Conservation (phyloP, 2,797 vertebrate species). For the Gallinago solitaria region DNA sequence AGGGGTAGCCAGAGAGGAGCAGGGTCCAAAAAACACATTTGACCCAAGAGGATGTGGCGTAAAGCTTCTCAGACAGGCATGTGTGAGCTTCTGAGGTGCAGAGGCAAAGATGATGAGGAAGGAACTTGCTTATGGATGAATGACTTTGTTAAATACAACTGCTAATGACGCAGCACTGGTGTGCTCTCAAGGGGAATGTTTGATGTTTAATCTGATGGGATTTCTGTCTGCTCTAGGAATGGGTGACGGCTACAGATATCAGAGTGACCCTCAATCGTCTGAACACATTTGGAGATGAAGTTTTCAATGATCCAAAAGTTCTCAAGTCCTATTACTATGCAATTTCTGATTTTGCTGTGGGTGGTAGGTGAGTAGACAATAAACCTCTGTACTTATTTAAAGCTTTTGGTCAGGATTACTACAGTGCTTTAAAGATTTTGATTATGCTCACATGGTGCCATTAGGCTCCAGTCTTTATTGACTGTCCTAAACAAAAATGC, state of each 20-base stretch:
- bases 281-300: slow-evolving; percentile 98
- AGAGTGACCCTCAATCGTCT: slow-evolving; percentile 94
- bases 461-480: background rate
- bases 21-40: background rate
- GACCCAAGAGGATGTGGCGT: background rate
- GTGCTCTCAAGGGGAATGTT: background rate
- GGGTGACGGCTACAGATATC: slow-evolving; percentile 98
- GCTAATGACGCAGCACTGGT: background rate
- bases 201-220: background rate
- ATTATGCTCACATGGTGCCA: background rate
- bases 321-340: slow-evolving; percentile 99
- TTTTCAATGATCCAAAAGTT: slow-evolving; percentile 98
- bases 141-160: background rate
- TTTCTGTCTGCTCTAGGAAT: slow-evolving; percentile 83
- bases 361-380: slow-evolving; percentile 87
- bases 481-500: background rate
- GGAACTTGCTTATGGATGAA: background rate
- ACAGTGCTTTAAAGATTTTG: background rate
- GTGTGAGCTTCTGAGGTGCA: fast-evolving
- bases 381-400: background rate
- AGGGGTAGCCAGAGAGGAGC: background rate
- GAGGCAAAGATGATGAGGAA: background rate
- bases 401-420: background rate
- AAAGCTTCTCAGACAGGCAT: background rate
- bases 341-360: slow-evolving; percentile 97